Percentiles rank a stretch among this genome's conserved stretches.
These are phyloP conservation scores for Thermophis baileyi DNA, from an alignment of 2,113 vertebrate species.

Conservation along the genomic window DNA sequence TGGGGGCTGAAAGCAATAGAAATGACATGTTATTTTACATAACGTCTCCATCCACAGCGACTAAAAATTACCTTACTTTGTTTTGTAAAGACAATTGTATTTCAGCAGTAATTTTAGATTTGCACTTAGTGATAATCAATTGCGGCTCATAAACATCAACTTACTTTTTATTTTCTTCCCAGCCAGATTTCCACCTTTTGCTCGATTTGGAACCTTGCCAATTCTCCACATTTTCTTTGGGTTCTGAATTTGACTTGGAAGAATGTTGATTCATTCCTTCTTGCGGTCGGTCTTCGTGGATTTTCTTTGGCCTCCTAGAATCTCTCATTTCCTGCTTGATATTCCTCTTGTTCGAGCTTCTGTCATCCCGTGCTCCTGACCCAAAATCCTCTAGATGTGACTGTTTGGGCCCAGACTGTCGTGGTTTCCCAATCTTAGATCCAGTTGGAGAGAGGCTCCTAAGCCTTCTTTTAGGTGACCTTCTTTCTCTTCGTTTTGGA, in stretches of 20 bases:
- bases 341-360: constrained; percentile 75
- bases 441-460: constrained; percentile 80
- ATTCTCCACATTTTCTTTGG: constrained; percentile 81
- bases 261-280: constrained; percentile 74
- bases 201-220: constrained; percentile 77
- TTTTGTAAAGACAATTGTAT: neutral
- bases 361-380: constrained; percentile 74
- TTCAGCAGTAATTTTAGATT: neutral
- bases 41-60: neutral
- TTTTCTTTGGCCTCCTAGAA: constrained; percentile 79
- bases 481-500: constrained; percentile 87
- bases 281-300: constrained; percentile 76
- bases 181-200: constrained; percentile 92
- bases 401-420: constrained; percentile 71
- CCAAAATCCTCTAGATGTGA: constrained; percentile 70
- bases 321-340: constrained; percentile 76
- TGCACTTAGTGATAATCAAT: neutral
- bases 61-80: neutral
- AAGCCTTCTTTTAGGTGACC: constrained; percentile 84
- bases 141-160: constrained; percentile 44
- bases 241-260: constrained; percentile 70
- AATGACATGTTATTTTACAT: neutral
- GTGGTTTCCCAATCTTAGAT: constrained; percentile 78
- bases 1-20: constrained; percentile 74
- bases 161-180: constrained; percentile 96